A percentile compares a stretch with the other conserved stretches of the same genome.
Evolutionary conservation across 2,888 invertebrate species (phyloP).

Genomic region (Andrena minutula): DNA sequence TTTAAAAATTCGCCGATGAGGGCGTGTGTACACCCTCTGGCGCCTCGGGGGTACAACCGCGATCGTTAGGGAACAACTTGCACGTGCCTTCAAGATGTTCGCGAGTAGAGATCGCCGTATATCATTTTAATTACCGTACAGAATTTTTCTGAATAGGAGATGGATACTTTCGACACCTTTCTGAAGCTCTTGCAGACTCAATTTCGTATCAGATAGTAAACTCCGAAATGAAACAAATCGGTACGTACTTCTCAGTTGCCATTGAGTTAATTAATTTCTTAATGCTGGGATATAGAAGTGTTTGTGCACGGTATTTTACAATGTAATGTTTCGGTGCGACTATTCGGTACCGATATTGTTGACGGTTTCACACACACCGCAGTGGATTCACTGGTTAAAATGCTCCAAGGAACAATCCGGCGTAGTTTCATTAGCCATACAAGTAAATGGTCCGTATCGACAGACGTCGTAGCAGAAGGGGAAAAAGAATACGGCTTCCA

Average conservation of each 20-base stretch:
- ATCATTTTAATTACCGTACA: constrained; percentile 53
- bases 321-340: neutral
- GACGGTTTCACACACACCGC: constrained; percentile 12
- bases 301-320: neutral
- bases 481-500: constrained; percentile 30
- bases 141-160: constrained; percentile 4
- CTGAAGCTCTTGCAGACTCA: neutral
- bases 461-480: constrained; percentile 10
- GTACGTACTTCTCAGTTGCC: neutral
- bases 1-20: constrained; percentile 70
- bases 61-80: constrained; percentile 58
- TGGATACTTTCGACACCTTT: constrained; percentile 33
- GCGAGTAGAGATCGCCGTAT: constrained; percentile 35
- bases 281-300: constrained; percentile 8
- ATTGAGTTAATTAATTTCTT: constrained; percentile 13
- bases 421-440: constrained; percentile 32
- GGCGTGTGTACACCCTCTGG: constrained; percentile 46
- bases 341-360: neutral
- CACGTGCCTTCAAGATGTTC: constrained; percentile 70
- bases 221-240: constrained; percentile 13
- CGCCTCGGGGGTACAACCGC: constrained; percentile 44
- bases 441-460: constrained; percentile 42
- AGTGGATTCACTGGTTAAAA: constrained; percentile 31
- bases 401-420: constrained; percentile 29
- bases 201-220: neutral